phyloP scores from a whole-genome alignment of 2,797 vertebrate genomes.

The Ciconia nigra region DNA sequence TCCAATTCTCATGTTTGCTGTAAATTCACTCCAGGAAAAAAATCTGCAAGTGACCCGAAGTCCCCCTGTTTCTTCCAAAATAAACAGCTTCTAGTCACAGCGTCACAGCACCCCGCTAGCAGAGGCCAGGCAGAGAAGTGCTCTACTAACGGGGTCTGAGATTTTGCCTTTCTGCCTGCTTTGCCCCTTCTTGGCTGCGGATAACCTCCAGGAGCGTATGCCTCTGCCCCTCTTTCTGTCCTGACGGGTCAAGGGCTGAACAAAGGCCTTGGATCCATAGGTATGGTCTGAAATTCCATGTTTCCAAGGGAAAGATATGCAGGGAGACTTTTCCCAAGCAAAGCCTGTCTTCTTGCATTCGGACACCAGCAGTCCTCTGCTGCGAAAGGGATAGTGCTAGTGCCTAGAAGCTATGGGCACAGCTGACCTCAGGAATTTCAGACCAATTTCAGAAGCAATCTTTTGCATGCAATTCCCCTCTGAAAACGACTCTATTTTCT shows the following conservation, averaged over 20 bases:
- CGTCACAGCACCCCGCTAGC: not conserved
- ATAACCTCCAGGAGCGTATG: not conserved
- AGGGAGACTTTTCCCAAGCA: not conserved
- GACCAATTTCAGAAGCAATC: not conserved
- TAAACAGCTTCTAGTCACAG: not conserved
- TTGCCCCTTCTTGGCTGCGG: not conserved
- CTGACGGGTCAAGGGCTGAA: not conserved
- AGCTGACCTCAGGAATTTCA: not conserved
- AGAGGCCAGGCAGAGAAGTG: not conserved
- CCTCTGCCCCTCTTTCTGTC: not conserved
- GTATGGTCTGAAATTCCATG: not conserved
- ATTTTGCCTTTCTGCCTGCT: not conserved
- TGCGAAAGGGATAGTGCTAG: rapidly evolving
- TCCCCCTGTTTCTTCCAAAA: not conserved
- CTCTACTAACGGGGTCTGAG: rapidly evolving
- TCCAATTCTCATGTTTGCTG: not conserved
- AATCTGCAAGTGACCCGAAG: not conserved
- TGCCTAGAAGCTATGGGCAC: not conserved
- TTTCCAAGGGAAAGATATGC: not conserved
- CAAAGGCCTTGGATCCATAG: not conserved
- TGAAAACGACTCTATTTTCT: not conserved
- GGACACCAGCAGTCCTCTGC: not conserved
- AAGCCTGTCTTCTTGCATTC: rapidly evolving
- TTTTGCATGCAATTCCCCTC: not conserved
- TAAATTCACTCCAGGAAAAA: not conserved